Percentiles rank a stretch among this genome's conserved stretches.
Conservation (phyloP, 2,888 invertebrate species). For the Xestoiulus laeticollis region DNA sequence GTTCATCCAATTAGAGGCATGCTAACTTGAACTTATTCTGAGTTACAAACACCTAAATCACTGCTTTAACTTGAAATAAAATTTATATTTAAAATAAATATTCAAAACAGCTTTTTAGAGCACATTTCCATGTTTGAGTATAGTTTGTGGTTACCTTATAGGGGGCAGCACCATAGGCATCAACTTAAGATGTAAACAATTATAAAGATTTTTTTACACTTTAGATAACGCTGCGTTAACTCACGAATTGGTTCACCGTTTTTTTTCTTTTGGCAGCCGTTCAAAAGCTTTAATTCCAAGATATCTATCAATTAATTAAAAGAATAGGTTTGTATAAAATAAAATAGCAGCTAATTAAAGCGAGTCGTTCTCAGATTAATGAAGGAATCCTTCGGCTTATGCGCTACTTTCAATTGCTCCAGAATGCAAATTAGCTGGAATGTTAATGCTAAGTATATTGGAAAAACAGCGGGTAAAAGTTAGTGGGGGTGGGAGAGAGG, state of each 20-base stretch:
- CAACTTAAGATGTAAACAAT: neutral
- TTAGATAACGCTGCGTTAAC: neutral
- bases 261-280: neutral
- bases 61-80: too few relatives aligned
- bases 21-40: too few relatives aligned
- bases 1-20: too few relatives aligned
- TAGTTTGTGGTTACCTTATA: too few relatives aligned
- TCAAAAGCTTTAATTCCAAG: neutral
- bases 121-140: too few relatives aligned
- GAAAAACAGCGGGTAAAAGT: slow-evolving; percentile 40
- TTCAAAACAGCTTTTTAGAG: too few relatives aligned
- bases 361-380: slow-evolving; percentile 34
- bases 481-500: neutral
- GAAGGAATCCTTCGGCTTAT: slow-evolving; percentile 12
- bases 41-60: too few relatives aligned
- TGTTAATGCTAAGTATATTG: slow-evolving; percentile 38
- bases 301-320: slow-evolving; percentile 28
- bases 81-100: too few relatives aligned
- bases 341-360: slow-evolving; percentile 25
- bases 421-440: slow-evolving; percentile 27
- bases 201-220: neutral
- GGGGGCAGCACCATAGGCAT: neutral
- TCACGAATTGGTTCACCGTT: neutral
- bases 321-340: slow-evolving; percentile 5
- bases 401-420: slow-evolving; percentile 8